Evolutionary conservation across 1,140 invertebrate species (phyloP), one percentile per base, ranked within the genome.

Genomic region (Plectrocnemia conspersa): DNA sequence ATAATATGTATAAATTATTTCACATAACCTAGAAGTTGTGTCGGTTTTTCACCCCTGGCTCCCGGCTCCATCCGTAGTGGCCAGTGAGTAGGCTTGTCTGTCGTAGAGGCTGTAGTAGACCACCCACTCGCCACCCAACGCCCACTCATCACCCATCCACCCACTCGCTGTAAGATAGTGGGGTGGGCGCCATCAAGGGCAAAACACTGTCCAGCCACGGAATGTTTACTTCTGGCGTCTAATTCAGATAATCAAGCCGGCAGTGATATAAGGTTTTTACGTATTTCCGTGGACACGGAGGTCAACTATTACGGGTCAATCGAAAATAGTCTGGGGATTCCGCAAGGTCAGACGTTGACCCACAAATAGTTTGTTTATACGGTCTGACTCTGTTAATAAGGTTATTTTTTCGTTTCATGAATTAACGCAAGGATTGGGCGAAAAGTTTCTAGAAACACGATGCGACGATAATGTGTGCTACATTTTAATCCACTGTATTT

Each of bases 181-280:
- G 22, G 44, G 44, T 15, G 44, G 19, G 15, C 21, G 22, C 23
- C 33, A 23, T 25, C 47, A 38, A 50, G 47, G 47, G 47, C 47
- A 38, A 19, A 38, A 50, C 33, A 16, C 35, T 38, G 35, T 38
- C 35, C 33, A 24, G 44, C 44, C 44, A 47, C 35, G 35, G 35
- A 38, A 47, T 50, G 47, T 50, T 50, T 50, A 50, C 47, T 50
- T 50, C 47, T 22, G 33, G 16, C 47, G 11, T 50, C 47, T 50
- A 50, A 50, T 50, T 50, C 47, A 21, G 33, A 38, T 50, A 50
- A 50, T 50, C 47, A 50, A 29, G 11, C 32, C 13, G 13, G 46
- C 29, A 13, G n/a, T n/a, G n/a, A n/a, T n/a, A n/a, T n/a, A n/a
- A n/a, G n/a, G n/a, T n/a, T n/a, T n/a, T n/a, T n/a, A n/a, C n/a